These are phyloP conservation scores for Chiloscyllium plagiosum DNA, from an alignment of 2,113 vertebrate species.

Conservation along the genomic window DNA sequence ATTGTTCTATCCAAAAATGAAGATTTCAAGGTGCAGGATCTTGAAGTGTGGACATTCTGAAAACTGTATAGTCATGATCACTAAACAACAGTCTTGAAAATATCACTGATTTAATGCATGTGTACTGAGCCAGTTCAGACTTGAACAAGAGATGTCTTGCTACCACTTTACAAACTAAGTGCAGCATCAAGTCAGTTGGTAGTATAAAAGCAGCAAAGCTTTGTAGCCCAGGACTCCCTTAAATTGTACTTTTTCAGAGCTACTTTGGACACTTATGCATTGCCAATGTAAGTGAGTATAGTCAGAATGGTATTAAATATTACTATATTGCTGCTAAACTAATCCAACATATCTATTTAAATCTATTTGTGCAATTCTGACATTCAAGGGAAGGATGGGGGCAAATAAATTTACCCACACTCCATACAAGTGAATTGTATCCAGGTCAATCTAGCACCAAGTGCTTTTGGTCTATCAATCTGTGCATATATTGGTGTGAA, in stretches of 20 bases:
- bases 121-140: not conserved
- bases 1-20: constrained; percentile 59
- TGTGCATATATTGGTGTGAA: not conserved
- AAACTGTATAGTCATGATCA: constrained; percentile 31
- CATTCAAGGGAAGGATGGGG: not conserved
- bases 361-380: not conserved
- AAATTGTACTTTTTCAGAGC: not conserved
- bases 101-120: not conserved
- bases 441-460: not conserved
- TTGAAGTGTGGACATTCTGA: constrained; percentile 68
- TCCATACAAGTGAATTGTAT: not conserved
- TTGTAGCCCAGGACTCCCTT: not conserved
- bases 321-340: not conserved
- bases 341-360: not conserved
- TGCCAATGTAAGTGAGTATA: not conserved
- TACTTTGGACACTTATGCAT: too few relatives aligned
- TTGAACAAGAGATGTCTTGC: not conserved
- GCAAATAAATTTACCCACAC: not conserved
- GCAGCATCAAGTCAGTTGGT: not conserved
- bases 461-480: not conserved
- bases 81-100: not conserved
- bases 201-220: not conserved
- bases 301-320: not conserved
- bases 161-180: too few relatives aligned
- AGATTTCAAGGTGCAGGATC: constrained; percentile 64